These are phyloP conservation scores for Ceratina australensis DNA, from an alignment of 1,140 invertebrate species.

Conservation along the genomic window DNA sequence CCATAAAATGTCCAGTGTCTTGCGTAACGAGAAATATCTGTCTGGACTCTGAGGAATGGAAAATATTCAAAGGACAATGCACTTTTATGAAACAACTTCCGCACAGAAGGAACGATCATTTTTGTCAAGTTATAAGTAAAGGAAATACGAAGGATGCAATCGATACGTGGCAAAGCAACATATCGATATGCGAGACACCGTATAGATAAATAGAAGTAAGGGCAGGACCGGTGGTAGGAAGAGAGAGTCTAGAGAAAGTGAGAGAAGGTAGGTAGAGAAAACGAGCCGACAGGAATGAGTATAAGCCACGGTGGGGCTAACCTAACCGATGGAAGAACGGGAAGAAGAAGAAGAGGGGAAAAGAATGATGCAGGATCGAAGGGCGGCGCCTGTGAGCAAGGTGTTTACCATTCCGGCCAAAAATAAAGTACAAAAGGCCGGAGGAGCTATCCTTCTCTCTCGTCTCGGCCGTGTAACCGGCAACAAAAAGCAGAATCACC, in stretches of 20 bases:
- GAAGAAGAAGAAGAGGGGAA: conserved; percentile 53
- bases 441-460: conserved; percentile 29
- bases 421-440: conserved; percentile 73
- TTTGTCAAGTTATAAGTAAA: too few relatives aligned
- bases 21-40: not conserved
- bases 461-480: conserved; percentile 62
- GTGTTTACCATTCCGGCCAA: conserved; percentile 76
- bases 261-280: conserved; percentile 35
- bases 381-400: conserved; percentile 76
- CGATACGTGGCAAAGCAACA: not conserved
- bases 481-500: conserved; percentile 70
- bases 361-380: conserved; percentile 57
- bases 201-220: not conserved
- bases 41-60: too few relatives aligned
- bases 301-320: not conserved
- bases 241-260: conserved; percentile 42
- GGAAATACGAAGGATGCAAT: too few relatives aligned
- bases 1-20: not conserved
- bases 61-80: too few relatives aligned
- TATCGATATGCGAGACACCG: conserved; percentile 1
- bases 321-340: conserved; percentile 17
- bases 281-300: conserved; percentile 10
- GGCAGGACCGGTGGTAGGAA: not conserved
- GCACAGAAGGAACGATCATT: too few relatives aligned
- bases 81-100: too few relatives aligned